Conservation (phyloP, 2,113 vertebrate species). For the Rhineura floridana region DNA sequence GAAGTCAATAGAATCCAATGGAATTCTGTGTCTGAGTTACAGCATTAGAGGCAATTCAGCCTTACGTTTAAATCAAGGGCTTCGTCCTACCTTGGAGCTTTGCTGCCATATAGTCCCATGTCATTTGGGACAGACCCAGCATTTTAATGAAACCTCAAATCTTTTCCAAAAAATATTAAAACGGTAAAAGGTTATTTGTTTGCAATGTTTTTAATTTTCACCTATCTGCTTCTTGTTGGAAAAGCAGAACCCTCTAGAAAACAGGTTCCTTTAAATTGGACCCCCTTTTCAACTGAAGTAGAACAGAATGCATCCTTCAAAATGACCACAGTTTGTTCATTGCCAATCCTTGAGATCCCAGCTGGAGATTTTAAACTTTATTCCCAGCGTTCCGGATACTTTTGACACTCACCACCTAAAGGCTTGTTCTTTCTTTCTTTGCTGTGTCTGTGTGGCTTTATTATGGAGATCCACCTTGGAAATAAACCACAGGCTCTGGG, state of each 20-base stretch:
- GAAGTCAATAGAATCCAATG: background rate
- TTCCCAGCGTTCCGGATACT: background rate
- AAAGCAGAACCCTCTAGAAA: slow-evolving; percentile 15
- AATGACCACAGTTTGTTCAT: slow-evolving; percentile 16
- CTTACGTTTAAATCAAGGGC: background rate
- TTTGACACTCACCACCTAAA: background rate
- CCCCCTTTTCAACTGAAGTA: background rate
- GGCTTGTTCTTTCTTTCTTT: too few relatives aligned
- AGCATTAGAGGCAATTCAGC: background rate
- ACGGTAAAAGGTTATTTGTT: background rate
- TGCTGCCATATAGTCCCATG: background rate
- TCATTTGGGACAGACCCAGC: background rate
- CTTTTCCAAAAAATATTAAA: background rate
- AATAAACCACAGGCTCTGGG: too few relatives aligned
- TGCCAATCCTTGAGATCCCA: background rate
- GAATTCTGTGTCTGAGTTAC: slow-evolving; percentile 6
- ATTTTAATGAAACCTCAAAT: background rate
- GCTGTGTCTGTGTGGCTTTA: too few relatives aligned
- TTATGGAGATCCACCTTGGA: too few relatives aligned
- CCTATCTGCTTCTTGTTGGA: background rate
- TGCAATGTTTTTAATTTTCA: background rate
- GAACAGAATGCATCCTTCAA: background rate
- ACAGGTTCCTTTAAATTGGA: background rate
- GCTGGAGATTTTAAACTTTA: slow-evolving; percentile 24
- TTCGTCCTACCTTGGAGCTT: background rate